A percentile compares a stretch with the other conserved stretches of the same genome.
Evolutionary conservation across 1,140 invertebrate genomes (phyloP).

Genomic region (Lepidurus apus): DNA sequence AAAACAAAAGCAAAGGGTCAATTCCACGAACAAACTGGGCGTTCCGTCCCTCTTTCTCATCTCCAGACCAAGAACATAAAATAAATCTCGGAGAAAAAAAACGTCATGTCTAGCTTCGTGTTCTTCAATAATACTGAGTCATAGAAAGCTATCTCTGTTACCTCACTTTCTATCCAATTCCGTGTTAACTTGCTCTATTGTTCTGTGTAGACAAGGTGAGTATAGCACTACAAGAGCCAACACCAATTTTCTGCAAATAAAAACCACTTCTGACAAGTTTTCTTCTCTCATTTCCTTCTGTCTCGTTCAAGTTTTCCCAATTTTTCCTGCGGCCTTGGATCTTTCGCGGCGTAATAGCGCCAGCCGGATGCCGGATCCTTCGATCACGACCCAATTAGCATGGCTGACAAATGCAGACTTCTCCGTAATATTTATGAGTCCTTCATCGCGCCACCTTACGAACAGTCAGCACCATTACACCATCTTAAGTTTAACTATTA

Average conservation of each 20-base stretch:
- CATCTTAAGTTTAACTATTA: not conserved
- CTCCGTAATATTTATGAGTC: conserved; percentile 11
- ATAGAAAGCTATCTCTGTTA: not conserved
- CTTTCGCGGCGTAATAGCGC: not conserved
- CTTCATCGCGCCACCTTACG: not conserved
- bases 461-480: not conserved
- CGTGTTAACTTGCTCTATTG: not conserved
- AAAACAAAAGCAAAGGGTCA: not conserved
- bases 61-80: not conserved
- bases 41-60: not conserved
- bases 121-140: not conserved
- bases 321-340: not conserved
- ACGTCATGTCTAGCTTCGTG: not conserved
- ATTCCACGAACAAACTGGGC: not conserved
- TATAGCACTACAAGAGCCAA: not conserved
- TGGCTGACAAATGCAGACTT: conserved; percentile 21
- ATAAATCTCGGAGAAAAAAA: not conserved
- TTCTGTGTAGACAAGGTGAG: not conserved
- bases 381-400: conserved; percentile 21
- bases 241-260: not conserved
- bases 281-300: not conserved
- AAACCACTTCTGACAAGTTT: not conserved
- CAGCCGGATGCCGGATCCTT: not conserved
- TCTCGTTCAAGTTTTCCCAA: not conserved
- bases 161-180: not conserved